Base-by-base conservation (phyloP, 2,113 vertebrate species). In the Pipra filicauda region DNA sequence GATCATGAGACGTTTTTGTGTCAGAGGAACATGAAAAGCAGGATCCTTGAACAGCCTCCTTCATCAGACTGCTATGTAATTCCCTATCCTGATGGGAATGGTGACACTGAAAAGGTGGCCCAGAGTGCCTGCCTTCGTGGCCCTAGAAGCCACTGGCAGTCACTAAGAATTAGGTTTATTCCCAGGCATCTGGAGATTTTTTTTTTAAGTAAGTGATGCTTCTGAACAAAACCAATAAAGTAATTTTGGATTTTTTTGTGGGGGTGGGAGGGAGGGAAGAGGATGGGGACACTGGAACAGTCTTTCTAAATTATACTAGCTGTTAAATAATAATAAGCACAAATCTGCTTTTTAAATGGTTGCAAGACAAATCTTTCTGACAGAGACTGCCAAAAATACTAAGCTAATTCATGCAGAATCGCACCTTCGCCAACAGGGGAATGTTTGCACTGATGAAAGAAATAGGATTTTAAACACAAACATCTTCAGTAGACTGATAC, bases 221-320 rank as follows among this genome's bases (percentile, higher is more conserved):
- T 90, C 44, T 59, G 39, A 78, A 46, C 20, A 73, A 72, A 93
- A 78, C 0, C 9, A 67, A 11, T 21, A 8, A 82, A 64, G 11
- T 17, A 27, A 51, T 64, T 64, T 16, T 15, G 4, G 18, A 3
- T 55, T 17, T 9, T 52, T 43, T 8, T 6, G 1, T 5, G 14
- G 5, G 6, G 0, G 1, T 5, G 8, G 15, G 15, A 2, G 13
- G 18, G 8, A 23, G 4, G 17, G 8, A 30, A 19, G 7, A 3
- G 7, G 7, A 13, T 19, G 8, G 3, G 3, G 9, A 43, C 8
- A 8, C 24, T 19, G 6, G 16, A 85, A 72, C 5, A 86, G 15
- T 70, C 27, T 35, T 91, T 46, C 80, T 52, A 15, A 85, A 83
- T 31, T 57, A 71, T 22, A 13, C 14, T 72, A 44, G 12, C 67